Conservation (phyloP, 2,888 invertebrate genomes). For the Scaptomyza reducta region DNA sequence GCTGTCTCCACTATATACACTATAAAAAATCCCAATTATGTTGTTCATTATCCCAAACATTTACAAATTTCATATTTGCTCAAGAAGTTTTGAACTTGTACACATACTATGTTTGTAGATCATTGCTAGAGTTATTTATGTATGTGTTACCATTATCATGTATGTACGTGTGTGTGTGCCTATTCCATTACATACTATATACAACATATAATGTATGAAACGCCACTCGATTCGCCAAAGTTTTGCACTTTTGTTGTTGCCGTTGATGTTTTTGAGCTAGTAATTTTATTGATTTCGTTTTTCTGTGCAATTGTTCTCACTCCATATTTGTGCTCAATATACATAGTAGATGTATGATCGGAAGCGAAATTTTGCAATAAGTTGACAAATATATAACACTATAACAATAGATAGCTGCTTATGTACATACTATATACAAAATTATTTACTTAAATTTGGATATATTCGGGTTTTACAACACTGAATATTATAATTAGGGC, state of each 20-base stretch:
- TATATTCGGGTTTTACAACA: too few relatives aligned
- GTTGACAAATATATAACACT: conserved; percentile 3
- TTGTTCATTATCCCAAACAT: not conserved
- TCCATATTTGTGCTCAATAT: conserved; percentile 35
- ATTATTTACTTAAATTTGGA: not conserved
- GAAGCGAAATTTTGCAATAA: conserved; percentile 20
- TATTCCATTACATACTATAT: not conserved
- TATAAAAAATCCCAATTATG: not conserved
- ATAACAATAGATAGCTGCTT: conserved; percentile 17
- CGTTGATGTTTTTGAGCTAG: conserved; percentile 34
- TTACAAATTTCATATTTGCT: not conserved
- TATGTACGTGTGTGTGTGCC: too few relatives aligned
- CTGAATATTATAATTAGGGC: not conserved
- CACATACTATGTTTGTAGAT: conserved; percentile 14
- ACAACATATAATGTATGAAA: conserved; percentile 31
- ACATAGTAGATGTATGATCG: conserved; percentile 21
- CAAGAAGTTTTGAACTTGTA: conserved; percentile 2
- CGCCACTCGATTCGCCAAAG: conserved; percentile 35
- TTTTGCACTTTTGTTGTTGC: conserved; percentile 59
- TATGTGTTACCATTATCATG: too few relatives aligned
- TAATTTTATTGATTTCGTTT: conserved; percentile 5
- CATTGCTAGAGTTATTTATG: conserved; percentile 6
- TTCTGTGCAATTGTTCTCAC: conserved; percentile 29
- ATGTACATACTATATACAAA: conserved; percentile 26
- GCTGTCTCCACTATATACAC: not conserved